Base-by-base conservation (phyloP, 2,888 invertebrate genomes). In the Tetranychus truncatus region DNA sequence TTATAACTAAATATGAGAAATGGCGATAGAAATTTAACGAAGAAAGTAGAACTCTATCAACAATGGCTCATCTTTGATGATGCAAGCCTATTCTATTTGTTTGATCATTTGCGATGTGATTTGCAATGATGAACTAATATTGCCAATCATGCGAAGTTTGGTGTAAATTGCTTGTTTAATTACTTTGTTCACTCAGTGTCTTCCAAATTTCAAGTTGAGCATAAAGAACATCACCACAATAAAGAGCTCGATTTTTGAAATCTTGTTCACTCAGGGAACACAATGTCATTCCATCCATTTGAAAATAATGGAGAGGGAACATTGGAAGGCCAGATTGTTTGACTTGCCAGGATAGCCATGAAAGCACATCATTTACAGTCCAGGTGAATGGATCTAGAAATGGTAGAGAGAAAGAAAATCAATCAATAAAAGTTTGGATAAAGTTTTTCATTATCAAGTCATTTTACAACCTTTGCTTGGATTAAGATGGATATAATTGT, bases 161-260 rank as follows among this genome's bases (percentile, higher is more conserved):
- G 15, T 55, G 55, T 3, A 34, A 55, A 55, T 55, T 15, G 55
- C 5, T 69, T 20, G 20, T 20, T 69, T 21, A 21, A 67, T 69
- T 69, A 69, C 69, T 21, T 69, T 69, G 69, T 69, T 69, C 69
- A 69, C 69, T 69, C 5, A 69, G 69, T 77, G 90, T 90, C 83
- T 91, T 91, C 92, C 93, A 94, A 80, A 94, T 91, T 83, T 93
- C 92, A 81, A 94, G 84, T 81, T 92, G 91, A 45, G 92, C 92
- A 83, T 89, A 89, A 78, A 94, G 83, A 80, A 90, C 90, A 82
- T 90, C 89, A 73, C 92, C 92, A 81, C 89, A 88, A 91, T 21
- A 15, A 76, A 91, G 89, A 80, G 90, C 88, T 83, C 91, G 87
- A 80, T 88, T 88, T 80, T 88, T 87, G 83, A 95, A 93, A 80